phyloP scores from a whole-genome alignment of 2,888 invertebrate species.

The Chymomyza fuscimana region DNA sequence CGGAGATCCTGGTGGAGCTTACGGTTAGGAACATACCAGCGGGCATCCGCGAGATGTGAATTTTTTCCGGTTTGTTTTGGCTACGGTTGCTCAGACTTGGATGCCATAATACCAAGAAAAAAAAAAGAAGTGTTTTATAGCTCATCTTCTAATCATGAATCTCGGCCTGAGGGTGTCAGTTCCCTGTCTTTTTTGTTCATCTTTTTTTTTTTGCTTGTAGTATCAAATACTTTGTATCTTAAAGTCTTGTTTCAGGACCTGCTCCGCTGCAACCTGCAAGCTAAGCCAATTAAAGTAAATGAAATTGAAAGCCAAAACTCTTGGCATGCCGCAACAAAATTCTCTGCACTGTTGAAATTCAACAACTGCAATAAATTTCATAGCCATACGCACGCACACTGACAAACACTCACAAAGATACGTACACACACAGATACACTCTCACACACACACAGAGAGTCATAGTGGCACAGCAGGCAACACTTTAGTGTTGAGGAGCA shows the following conservation, averaged over 20 bases:
- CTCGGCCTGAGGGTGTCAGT: too few species aligned
- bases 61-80: too few species aligned
- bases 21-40: too few species aligned
- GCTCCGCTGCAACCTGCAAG: not conserved
- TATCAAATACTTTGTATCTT: not conserved
- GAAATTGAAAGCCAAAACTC: slow-evolving; percentile 27
- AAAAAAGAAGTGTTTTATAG: too few species aligned
- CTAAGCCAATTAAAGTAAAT: slow-evolving; percentile 40
- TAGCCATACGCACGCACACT: slow-evolving; percentile 20
- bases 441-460: not conserved
- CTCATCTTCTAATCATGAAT: too few species aligned
- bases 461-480: slow-evolving; percentile 3
- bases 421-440: slow-evolving; percentile 10
- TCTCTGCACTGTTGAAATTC: slow-evolving; percentile 49
- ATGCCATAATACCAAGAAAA: too few species aligned
- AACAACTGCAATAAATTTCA: slow-evolving; percentile 51
- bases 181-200: too few species aligned
- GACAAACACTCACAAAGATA: not conserved
- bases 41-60: too few species aligned
- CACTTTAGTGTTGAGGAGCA: not conserved
- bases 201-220: not conserved
- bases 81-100: too few species aligned
- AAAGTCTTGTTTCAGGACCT: not conserved
- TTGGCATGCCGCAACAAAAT: slow-evolving; percentile 22
- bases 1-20: too few species aligned